These are phyloP conservation scores for Notocelia uddmanniana DNA, from an alignment of 2,888 invertebrate genomes.

Conservation along the genomic window DNA sequence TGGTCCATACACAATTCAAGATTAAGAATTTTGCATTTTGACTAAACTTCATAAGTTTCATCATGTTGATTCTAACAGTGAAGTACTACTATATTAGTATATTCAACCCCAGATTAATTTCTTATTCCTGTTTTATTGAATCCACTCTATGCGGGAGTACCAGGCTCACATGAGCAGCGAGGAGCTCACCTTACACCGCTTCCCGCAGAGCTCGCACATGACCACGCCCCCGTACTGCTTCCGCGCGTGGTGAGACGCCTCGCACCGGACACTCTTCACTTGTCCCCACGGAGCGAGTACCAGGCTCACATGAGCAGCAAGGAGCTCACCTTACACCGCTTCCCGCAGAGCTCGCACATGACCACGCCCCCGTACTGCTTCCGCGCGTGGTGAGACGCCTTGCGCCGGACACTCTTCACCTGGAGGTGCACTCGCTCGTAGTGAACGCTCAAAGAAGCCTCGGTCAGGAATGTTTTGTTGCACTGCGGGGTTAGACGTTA, in stretches of 20 bases:
- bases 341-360: constrained; percentile 46
- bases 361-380: constrained; percentile 26
- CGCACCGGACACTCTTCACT: constrained; percentile 20
- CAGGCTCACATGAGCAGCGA: neutral
- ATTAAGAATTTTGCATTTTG: too few relatives aligned
- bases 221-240: constrained; percentile 26
- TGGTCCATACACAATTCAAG: too few relatives aligned
- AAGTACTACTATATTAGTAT: too few relatives aligned
- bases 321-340: constrained; percentile 27
- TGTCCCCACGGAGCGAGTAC: neutral
- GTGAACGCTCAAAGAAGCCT: constrained; percentile 38
- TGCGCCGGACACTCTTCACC: constrained; percentile 22
- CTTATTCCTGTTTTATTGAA: too few relatives aligned
- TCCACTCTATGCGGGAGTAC: too few relatives aligned
- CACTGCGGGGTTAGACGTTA: constrained; percentile 12
- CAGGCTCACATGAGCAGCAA: neutral
- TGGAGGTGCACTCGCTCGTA: constrained; percentile 37
- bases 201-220: constrained; percentile 46
- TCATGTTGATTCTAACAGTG: too few relatives aligned
- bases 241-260: constrained; percentile 28
- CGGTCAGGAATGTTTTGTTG: constrained; percentile 28
- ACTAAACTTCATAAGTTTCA: too few relatives aligned
- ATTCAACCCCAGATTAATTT: too few relatives aligned
- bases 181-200: constrained; percentile 27
- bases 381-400: constrained; percentile 28